These are phyloP conservation scores for Lophius americanus DNA, from an alignment of 2,797 vertebrate genomes.

Conservation along the genomic window DNA sequence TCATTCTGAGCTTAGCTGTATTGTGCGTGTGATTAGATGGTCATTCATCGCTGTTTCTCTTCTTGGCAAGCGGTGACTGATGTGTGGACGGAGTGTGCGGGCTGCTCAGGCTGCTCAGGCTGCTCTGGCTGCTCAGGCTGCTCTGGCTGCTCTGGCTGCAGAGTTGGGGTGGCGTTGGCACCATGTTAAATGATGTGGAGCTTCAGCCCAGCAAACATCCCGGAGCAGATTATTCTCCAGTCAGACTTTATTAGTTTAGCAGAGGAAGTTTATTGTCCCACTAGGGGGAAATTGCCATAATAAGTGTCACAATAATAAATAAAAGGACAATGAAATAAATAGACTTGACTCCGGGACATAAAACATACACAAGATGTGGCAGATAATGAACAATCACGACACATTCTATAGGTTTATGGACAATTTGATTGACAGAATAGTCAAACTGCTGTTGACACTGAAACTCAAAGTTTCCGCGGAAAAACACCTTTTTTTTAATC, in stretches of 20 bases:
- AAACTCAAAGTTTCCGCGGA: background rate
- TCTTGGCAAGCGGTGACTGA: slow-evolving; percentile 57
- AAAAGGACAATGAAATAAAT: slow-evolving; percentile 11
- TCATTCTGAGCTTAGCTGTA: slow-evolving; percentile 65
- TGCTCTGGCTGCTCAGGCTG: slow-evolving; percentile 45
- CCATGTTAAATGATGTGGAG: slow-evolving; percentile 70
- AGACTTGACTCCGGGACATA: slow-evolving; percentile 1
- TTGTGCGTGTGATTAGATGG: slow-evolving; percentile 72
- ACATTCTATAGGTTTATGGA: background rate
- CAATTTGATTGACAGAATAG: background rate
- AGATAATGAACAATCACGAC: background rate
- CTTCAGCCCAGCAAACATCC: slow-evolving; percentile 39
- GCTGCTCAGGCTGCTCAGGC: slow-evolving; percentile 42
- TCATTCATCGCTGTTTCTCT: slow-evolving; percentile 63
- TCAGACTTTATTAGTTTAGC: slow-evolving; percentile 35
- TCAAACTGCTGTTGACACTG: background rate
- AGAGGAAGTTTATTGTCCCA: slow-evolving; percentile 19
- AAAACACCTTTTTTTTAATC: background rate
- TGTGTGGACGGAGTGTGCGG: slow-evolving; percentile 56
- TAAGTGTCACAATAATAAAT: slow-evolving; percentile 13
- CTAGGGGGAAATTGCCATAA: slow-evolving; percentile 16
- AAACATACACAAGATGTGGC: background rate
- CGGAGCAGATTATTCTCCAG: slow-evolving; percentile 30
- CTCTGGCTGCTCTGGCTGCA: slow-evolving; percentile 49
- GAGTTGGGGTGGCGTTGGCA: slow-evolving; percentile 62